These are phyloP conservation scores for Rhabdomys pumilio DNA, from an alignment of 2,797 vertebrate genomes.

Conservation along the genomic window DNA sequence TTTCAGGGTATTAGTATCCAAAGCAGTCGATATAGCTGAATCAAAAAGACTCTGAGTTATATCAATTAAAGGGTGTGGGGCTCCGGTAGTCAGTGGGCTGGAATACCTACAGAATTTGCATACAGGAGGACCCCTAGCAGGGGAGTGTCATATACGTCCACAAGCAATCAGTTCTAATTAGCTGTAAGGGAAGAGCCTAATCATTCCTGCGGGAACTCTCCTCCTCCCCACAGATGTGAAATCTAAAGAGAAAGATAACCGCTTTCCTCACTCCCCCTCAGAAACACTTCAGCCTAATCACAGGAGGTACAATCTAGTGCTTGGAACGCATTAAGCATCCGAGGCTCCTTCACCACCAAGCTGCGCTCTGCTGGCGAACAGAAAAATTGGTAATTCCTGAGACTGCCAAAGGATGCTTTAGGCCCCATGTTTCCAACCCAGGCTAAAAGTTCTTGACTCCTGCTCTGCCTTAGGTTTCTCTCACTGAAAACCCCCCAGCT, in stretches of 20 bases:
- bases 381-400: neutral
- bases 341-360: neutral
- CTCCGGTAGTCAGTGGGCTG: neutral
- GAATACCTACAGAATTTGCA: neutral
- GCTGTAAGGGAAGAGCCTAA: constrained; percentile 50
- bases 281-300: constrained; percentile 58
- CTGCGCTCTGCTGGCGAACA: neutral
- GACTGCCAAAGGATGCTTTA: constrained; percentile 6
- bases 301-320: constrained; percentile 19
- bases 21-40: neutral
- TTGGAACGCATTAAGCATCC: neutral
- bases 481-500: neutral
- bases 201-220: constrained; percentile 64
- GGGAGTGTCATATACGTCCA: neutral
- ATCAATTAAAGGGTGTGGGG: no score
- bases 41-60: neutral
- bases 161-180: constrained; percentile 61
- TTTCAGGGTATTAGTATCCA: neutral
- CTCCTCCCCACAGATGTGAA: constrained; percentile 67
- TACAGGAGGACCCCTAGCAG: neutral
- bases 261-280: constrained; percentile 56
- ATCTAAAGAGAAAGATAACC: constrained; percentile 59
- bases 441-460: neutral
- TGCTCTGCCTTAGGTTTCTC: neutral
- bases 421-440: neutral